A percentile compares a stretch with the other conserved stretches of the same genome.
Conservation (phyloP, 2,888 invertebrate species). For the Coronaproctus castanopsis region DNA sequence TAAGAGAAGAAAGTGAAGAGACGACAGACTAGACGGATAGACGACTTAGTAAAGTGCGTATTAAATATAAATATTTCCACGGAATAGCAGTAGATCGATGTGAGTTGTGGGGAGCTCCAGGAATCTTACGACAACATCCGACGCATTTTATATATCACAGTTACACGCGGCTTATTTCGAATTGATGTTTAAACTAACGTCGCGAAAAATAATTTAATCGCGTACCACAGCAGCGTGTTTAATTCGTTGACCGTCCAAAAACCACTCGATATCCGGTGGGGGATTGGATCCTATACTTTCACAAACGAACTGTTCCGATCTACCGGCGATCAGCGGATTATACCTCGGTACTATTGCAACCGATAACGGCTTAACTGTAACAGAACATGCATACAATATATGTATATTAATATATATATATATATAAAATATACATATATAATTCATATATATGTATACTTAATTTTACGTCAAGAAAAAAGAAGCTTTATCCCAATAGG, state of each 20-base stretch:
- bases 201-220: no score
- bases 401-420: neutral
- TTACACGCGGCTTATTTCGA: no score
- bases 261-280: conserved; percentile 62
- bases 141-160: no score
- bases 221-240: conserved; percentile 31
- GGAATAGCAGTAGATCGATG: no score
- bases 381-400: conserved; percentile 16
- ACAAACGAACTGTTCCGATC: conserved; percentile 51
- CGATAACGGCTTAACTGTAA: conserved; percentile 54
- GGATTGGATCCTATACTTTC: conserved; percentile 67
- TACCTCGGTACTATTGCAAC: conserved; percentile 47
- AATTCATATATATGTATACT: neutral
- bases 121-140: no score
- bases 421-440: neutral
- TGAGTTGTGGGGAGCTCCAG: no score
- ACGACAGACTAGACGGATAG: no score
- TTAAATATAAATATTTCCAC: no score
- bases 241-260: conserved; percentile 46
- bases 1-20: no score
- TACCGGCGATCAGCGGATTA: conserved; percentile 49
- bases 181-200: no score
- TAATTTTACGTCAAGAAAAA: neutral
- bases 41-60: no score
- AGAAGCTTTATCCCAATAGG: no score